Percentiles rank a stretch among this genome's conserved stretches.
These are phyloP conservation scores for Heterotilapia buettikoferi DNA, from an alignment of 2,113 vertebrate species.

Conservation along the genomic window DNA sequence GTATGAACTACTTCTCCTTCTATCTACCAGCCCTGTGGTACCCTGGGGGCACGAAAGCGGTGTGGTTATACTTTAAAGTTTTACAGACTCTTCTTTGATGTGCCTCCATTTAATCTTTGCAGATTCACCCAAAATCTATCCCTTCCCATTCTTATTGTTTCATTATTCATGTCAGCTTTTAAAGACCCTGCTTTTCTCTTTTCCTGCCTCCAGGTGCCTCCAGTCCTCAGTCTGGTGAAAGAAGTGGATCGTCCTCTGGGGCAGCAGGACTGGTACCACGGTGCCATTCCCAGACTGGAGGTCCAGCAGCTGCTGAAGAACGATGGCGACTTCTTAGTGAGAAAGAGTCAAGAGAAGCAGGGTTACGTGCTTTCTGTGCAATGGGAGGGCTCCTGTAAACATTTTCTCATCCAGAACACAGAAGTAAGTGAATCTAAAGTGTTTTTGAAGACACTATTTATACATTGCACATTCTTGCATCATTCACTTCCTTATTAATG, in stretches of 20 bases:
- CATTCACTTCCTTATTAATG: neutral
- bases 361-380: constrained; percentile 89
- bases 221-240: constrained; percentile 59
- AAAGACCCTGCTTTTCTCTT: neutral
- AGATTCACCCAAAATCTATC: neutral
- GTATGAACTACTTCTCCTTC: neutral
- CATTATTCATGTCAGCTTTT: neutral
- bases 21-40: neutral
- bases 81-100: constrained; percentile 21
- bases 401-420: constrained; percentile 88
- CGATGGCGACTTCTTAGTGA: constrained; percentile 87
- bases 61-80: neutral
- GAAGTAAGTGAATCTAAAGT: constrained; percentile 74
- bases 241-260: constrained; percentile 84
- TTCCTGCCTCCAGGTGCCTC: constrained; percentile 71
- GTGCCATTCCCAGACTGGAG: constrained; percentile 84
- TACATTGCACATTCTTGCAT: neutral
- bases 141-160: neutral
- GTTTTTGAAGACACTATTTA: neutral
- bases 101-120: neutral
- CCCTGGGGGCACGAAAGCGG: neutral
- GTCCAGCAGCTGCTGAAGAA: constrained; percentile 82
- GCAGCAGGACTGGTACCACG: constrained; percentile 94
- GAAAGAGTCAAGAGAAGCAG: constrained; percentile 93
- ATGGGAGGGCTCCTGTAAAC: constrained; percentile 81